Evolutionary conservation across 2,113 vertebrate species (phyloP), one percentile per base, ranked within the genome.

Genomic region (Plestiodon gilberti): DNA sequence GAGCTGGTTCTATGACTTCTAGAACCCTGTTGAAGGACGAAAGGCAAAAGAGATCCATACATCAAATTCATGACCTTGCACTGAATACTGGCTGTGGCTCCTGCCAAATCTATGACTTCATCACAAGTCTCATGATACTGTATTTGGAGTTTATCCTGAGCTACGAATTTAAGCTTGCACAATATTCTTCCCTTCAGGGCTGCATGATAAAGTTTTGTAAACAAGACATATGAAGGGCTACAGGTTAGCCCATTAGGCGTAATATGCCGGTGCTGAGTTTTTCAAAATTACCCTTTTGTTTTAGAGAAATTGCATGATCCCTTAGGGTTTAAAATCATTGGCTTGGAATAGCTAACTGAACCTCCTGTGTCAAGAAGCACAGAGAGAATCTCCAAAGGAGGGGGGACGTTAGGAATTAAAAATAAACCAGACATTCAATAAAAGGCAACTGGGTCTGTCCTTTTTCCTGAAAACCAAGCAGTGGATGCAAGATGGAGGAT

Each of bases 401-500:
- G 13, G 20, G 43, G 40, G 3, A 64, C 15, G 35, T 23, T 17
- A 84, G 48, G 55, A 43, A 70, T 55, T 30, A 38, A 69, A 59
- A 64, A 91, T 40, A 88, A 93, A 84, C 3, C 28, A 9, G 88
- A 86, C 62, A 59, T 67, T 80, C 59, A 88, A 59, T 69, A 57
- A 40, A 78, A 75, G 17, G 17, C 85, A 25, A 6, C 22, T 28
- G 30, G 67, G 48, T 70, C n/a, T 57, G 61, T 38, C 75, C 14
- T 40, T 23, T 76, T 52, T 86, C 73, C 22, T 64, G 57, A 74
- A 61, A 86, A 38, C n/a, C n/a, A n/a, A n/a, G n/a, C n/a, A n/a
- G n/a, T n/a, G n/a, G 38, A 78, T 87, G 67, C 76, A 87, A 86
- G 65, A 85, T 82, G 88, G 64, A 89, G 70, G 81, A 81, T 76